Conservation (phyloP, 2,888 invertebrate species). For the Eupithecia subumbrata region DNA sequence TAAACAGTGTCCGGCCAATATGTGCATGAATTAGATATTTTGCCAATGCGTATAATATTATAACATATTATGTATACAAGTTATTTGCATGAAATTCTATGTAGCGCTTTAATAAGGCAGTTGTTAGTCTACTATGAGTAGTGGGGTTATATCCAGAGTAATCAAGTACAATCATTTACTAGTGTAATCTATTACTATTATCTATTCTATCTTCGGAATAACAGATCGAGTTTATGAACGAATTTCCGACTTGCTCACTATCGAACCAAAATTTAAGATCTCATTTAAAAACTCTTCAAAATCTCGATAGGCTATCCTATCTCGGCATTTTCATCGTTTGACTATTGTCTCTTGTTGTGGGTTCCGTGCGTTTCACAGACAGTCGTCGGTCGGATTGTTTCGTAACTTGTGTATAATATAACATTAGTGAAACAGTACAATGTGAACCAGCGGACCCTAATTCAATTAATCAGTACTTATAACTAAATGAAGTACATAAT, state of each 20-base stretch:
- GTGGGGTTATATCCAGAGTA: slow-evolving; percentile 59
- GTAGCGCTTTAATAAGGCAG: slow-evolving; percentile 63
- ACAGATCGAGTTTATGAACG: slow-evolving; percentile 70
- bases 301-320: slow-evolving; percentile 43
- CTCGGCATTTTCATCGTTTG: slow-evolving; percentile 38
- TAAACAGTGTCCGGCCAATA: slow-evolving; percentile 78
- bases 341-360: slow-evolving; percentile 38
- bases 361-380: slow-evolving; percentile 35
- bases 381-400: background rate
- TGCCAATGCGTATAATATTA: slow-evolving; percentile 69
- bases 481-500: slow-evolving; percentile 77
- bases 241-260: slow-evolving; percentile 77
- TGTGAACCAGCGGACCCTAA: slow-evolving; percentile 25
- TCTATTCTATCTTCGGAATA: slow-evolving; percentile 60
- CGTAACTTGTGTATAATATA: slow-evolving; percentile 24
- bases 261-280: slow-evolving; percentile 81
- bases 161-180: slow-evolving; percentile 76
- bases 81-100: slow-evolving; percentile 64
- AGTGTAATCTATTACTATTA: slow-evolving; percentile 50
- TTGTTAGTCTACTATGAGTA: slow-evolving; percentile 56
- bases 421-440: slow-evolving; percentile 49
- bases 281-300: slow-evolving; percentile 65
- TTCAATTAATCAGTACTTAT: slow-evolving; percentile 63
- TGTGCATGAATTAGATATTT: slow-evolving; percentile 72
- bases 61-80: slow-evolving; percentile 62